A percentile compares a stretch with the other conserved stretches of the same genome.
Conservation (phyloP, 2,888 invertebrate species). For the Mimumesa dahlbomi region DNA sequence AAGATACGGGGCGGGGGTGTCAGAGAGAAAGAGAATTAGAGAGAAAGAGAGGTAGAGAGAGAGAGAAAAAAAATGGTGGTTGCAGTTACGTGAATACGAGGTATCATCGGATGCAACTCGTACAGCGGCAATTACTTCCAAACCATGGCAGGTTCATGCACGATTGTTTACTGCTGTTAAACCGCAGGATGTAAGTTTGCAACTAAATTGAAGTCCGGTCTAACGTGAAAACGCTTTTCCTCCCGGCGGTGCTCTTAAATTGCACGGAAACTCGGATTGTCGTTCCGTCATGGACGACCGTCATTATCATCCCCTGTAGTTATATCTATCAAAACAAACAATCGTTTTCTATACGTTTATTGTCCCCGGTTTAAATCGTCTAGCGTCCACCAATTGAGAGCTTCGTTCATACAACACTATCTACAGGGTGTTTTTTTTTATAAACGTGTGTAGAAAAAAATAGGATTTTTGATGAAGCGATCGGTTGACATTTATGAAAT, state of each 20-base stretch:
- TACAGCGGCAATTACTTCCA: constrained; percentile 46
- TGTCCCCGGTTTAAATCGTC: not conserved
- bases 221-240: constrained; percentile 35
- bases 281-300: constrained; percentile 29
- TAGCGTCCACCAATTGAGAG: too few species aligned
- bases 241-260: constrained; percentile 33
- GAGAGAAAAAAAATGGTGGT: too few species aligned
- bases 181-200: constrained; percentile 43
- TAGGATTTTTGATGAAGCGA: too few species aligned
- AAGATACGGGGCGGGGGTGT: too few species aligned
- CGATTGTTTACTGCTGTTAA: constrained; percentile 60
- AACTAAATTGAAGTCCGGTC: constrained; percentile 55
- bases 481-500: too few species aligned
- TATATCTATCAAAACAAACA: not conserved
- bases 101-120: constrained; percentile 31
- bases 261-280: constrained; percentile 36
- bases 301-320: constrained; percentile 35
- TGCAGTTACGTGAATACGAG: not conserved
- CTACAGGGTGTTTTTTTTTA: too few species aligned
- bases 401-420: too few species aligned
- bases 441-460: too few species aligned
- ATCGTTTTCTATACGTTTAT: not conserved
- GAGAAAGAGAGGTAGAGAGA: too few species aligned
- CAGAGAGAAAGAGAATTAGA: too few species aligned
- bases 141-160: constrained; percentile 21